Evolutionary conservation across 2,113 vertebrate species (phyloP), one percentile per base, ranked within the genome.

Genomic region (Todiramphus saurophagus): DNA sequence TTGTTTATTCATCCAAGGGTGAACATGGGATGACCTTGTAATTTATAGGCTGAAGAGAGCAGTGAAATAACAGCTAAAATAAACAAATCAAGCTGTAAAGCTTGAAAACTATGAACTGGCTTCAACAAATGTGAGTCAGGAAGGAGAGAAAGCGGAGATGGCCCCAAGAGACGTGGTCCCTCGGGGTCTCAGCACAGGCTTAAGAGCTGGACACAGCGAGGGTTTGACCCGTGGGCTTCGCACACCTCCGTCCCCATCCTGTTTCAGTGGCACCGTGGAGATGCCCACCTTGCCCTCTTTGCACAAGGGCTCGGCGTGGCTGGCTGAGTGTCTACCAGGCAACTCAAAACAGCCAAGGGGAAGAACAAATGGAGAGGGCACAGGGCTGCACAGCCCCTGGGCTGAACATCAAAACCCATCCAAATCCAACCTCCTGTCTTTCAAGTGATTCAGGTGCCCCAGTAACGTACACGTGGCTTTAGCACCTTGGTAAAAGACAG

Each of bases 41-140:
- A 97, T 97, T 97, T 96, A 97, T 94, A 95, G 96, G 83, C 96
- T 94, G 96, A 96, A 77, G 91, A 94, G 94, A 94, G 30, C 95
- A 60, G 82, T 92, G 85, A 94, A 95, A 94, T 89, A 94, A 87
- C 95, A 94, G 70, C 96, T 96, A 93, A 93, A 96, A 95, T 96
- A 97, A 97, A 97, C 94, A 96, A 83, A 94, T 87, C 87, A 93
- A 83, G 73, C 95, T 93, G 87, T 91, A 96, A 97, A 94, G 50
- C 95, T 90, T 88, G 91, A 94, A 89, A 96, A 55, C 77, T 68
- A 84, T 87, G 91, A 93, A 73, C 89, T 87, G 66, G 80, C 80
- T 95, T 93, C 73, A 84, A 66, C 66, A 91, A 63, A 80, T n/a
- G 4, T n/a, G 72, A 91, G 74, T 39, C 1, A 0, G 67, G 86